A percentile compares a stretch with the other conserved stretches of the same genome.
phyloP scores from a whole-genome alignment of 1,140 invertebrate species.

The Bombus picipes region DNA sequence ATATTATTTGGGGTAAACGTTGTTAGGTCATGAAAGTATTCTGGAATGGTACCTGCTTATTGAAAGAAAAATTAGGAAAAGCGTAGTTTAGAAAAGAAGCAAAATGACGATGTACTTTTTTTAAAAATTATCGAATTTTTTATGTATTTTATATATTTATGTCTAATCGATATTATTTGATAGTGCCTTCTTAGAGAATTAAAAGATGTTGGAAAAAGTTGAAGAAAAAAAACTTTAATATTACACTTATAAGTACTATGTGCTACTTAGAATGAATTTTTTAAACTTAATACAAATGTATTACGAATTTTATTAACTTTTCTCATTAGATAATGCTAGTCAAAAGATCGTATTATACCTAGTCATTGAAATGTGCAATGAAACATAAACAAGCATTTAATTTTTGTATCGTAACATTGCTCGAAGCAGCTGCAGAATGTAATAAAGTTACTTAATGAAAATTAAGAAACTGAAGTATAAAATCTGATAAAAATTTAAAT shows the following conservation, averaged over 20 bases:
- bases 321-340: slow-evolving; percentile 35
- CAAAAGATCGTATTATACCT: slow-evolving; percentile 18
- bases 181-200: slow-evolving; percentile 29
- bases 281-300: not conserved
- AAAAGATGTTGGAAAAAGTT: not conserved
- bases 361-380: slow-evolving; percentile 45
- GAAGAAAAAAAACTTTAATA: not conserved
- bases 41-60: not conserved
- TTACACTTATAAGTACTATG: not conserved
- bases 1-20: not conserved
- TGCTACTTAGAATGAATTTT: not conserved
- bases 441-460: not conserved
- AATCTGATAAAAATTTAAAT: not conserved
- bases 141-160: not conserved
- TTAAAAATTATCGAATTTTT: not conserved
- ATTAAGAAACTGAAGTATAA: not conserved
- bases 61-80: not conserved
- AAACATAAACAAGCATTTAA: slow-evolving; percentile 1
- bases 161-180: not conserved
- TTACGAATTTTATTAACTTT: not conserved
- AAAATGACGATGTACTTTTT: not conserved
- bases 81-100: not conserved
- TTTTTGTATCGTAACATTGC: not conserved
- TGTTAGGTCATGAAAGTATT: not conserved
- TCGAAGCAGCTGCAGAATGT: not conserved